These are phyloP conservation scores for Erpornis zantholeuca DNA, from an alignment of 2,113 vertebrate species.

Conservation along the genomic window DNA sequence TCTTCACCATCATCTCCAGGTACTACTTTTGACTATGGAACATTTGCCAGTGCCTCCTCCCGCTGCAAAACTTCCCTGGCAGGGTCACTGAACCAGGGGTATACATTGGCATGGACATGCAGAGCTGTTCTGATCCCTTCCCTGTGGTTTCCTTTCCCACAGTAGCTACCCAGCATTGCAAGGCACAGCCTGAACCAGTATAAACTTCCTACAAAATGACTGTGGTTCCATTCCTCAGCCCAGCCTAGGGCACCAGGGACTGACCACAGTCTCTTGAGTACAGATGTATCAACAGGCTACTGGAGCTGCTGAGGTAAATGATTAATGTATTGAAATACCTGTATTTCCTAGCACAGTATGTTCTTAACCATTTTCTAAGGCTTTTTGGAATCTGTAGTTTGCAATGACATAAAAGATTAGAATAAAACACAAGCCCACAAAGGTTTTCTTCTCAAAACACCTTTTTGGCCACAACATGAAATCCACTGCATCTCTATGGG, in stretches of 20 bases:
- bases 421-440: neutral
- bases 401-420: neutral
- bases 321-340: conserved; percentile 49
- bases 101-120: neutral
- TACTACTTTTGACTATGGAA: neutral
- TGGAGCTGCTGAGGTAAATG: conserved; percentile 25
- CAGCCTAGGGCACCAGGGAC: neutral
- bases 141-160: neutral
- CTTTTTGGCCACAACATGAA: conserved; percentile 16
- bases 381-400: conserved; percentile 41
- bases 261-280: conserved; percentile 28
- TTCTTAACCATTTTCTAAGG: conserved; percentile 43
- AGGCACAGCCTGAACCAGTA: conserved; percentile 3
- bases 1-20: neutral
- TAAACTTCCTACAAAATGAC: conserved; percentile 52
- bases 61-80: neutral
- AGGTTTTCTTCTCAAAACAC: conserved; percentile 54
- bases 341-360: conserved; percentile 7
- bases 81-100: neutral
- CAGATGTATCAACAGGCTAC: conserved; percentile 19
- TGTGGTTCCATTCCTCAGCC: conserved; percentile 5
- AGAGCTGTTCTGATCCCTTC: neutral
- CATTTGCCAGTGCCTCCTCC: neutral
- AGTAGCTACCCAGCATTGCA: neutral
- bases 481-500: neutral